phyloP scores from a whole-genome alignment of 2,797 vertebrate genomes.

The Phataginus tricuspis region DNA sequence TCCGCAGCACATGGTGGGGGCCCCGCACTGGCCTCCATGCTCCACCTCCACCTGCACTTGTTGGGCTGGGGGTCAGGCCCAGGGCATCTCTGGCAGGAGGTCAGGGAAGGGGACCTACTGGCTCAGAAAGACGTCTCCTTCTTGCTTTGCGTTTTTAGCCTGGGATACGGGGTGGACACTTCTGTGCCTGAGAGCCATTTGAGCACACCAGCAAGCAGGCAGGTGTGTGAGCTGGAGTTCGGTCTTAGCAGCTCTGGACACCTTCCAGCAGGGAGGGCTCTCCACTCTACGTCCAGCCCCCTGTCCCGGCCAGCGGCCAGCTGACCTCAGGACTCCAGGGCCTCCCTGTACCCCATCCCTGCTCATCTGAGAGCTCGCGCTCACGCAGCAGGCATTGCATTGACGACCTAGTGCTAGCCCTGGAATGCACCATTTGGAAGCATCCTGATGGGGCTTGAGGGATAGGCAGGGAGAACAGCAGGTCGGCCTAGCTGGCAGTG shows the following conservation, averaged over 20 bases:
- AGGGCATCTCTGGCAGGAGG: neutral
- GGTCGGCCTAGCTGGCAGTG: too few species aligned
- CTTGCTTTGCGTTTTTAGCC: neutral
- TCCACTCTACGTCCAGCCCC: neutral
- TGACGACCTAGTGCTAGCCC: too few species aligned
- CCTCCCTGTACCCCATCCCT: neutral
- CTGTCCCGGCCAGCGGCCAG: accelerated
- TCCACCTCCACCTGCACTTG: too few species aligned
- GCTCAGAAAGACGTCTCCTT: neutral
- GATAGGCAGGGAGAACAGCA: too few species aligned
- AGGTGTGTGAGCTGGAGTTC: accelerated
- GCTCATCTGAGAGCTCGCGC: neutral
- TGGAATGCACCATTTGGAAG: too few species aligned
- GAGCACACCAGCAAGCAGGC: too few species aligned
- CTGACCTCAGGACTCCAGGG: neutral
- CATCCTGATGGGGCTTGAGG: too few species aligned
- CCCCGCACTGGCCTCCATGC: too few species aligned
- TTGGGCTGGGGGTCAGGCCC: too few species aligned
- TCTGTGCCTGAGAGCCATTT: too few species aligned
- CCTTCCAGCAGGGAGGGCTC: neutral
- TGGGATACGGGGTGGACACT: accelerated
- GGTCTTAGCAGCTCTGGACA: neutral
- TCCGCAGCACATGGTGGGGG: too few species aligned
- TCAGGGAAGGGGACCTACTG: accelerated
- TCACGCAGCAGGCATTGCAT: too few species aligned